Evolutionary conservation across 1,140 invertebrate species (phyloP), one percentile per base, ranked within the genome.

Genomic region (Bombus consobrinus): DNA sequence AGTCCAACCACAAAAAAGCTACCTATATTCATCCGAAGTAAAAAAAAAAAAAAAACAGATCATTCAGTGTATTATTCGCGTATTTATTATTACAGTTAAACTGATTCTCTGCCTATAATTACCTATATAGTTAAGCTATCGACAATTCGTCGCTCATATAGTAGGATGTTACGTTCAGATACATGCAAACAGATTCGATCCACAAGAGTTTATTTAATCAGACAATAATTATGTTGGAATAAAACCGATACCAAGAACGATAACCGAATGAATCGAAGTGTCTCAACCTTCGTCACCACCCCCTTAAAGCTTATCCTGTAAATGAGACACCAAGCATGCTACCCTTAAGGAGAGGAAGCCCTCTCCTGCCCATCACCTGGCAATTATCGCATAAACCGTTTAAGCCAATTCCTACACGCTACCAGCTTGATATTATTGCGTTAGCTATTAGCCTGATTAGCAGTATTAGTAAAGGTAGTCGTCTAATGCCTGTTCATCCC

Each of bases 401-500:
- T 87, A 90, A 75, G 64, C 71, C 88, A 80, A 82, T 68, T 77
- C 72, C 77, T 80, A 77, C 82, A n/a, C 73, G 81, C 76, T 64
- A 82, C 13, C 83, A 75, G 91, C 78, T 89, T 89, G 88, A 93
- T 92, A 91, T 92, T 91, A 92, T 92, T 92, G 83, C 91, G 85
- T 90, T 89, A 90, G 88, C 87, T 90, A 90, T 91, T 90, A 92
- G 87, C 83, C 74, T 85, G 92, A 93, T 93, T 93, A 92, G 83
- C 79, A 86, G 91, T 88, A 94, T 94, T 93, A 92, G 88, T 92
- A 91, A 90, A 91, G 92, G 87, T 87, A 89, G 88, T 86, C 91
- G 86, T 93, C 93, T 93, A 92, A 92, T 93, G 89, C 89, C 89
- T 18, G 88, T 87, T 87, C 89, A 85, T 93, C 87, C 90, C 91